A percentile compares a stretch with the other conserved stretches of the same genome.
These are phyloP conservation scores for Aphis craccivora DNA, from an alignment of 1,140 invertebrate species.

Conservation along the genomic window DNA sequence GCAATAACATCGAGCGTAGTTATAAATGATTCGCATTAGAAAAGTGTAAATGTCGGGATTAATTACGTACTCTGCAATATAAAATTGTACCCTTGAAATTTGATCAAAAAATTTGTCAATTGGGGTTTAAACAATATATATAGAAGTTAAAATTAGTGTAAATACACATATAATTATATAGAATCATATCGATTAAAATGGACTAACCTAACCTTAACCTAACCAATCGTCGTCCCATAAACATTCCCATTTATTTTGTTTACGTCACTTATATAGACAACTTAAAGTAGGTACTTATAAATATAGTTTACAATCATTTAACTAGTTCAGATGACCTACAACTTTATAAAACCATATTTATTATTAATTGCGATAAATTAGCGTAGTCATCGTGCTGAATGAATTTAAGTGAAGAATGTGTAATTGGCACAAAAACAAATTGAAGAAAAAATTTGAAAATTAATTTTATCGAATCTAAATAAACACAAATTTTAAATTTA, in stretches of 20 bases:
- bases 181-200: background rate
- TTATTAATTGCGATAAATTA: background rate
- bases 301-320: background rate
- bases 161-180: background rate
- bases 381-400: background rate
- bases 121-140: background rate
- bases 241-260: background rate
- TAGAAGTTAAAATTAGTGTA: background rate
- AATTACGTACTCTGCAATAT: background rate
- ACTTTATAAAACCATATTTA: background rate
- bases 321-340: background rate
- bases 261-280: background rate
- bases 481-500: background rate
- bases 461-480: background rate
- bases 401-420: background rate
- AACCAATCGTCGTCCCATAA: background rate
- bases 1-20: background rate
- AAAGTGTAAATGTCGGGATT: background rate
- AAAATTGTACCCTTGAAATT: background rate
- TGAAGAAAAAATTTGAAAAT: background rate
- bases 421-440: background rate
- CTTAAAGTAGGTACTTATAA: background rate
- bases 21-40: background rate
- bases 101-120: background rate
- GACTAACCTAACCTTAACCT: no score